Evolutionary conservation across 2,888 invertebrate genomes (phyloP).

Genomic region (Antheraea yamamai): DNA sequence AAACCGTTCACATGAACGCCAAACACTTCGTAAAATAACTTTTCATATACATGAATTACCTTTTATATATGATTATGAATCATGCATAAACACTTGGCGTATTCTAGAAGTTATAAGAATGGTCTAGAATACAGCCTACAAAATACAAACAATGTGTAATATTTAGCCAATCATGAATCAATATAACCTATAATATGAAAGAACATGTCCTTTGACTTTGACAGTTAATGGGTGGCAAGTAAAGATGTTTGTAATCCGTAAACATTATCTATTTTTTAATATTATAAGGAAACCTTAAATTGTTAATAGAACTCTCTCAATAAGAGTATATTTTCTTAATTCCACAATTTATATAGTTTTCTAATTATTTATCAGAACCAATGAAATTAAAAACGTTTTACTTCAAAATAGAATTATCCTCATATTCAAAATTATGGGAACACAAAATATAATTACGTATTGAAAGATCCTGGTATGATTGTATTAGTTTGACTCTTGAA

Average conservation of each 20-base stretch:
- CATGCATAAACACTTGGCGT: neutral
- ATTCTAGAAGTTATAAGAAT: constrained; percentile 16
- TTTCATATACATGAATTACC: neutral
- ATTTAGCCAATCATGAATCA: neutral
- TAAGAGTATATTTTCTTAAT: no score
- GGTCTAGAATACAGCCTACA: neutral
- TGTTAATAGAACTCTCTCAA: no score
- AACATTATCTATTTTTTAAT: no score
- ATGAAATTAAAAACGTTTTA: no score
- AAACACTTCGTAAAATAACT: neutral
- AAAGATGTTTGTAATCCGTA: no score
- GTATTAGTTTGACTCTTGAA: no score
- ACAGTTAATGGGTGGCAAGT: neutral
- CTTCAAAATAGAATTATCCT: neutral
- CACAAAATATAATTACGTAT: no score
- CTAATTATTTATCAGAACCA: no score
- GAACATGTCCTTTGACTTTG: neutral
- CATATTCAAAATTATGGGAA: neutral
- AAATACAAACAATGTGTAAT: neutral
- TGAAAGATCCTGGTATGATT: no score
- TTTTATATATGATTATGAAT: constrained; percentile 7
- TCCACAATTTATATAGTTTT: no score
- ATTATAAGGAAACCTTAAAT: no score
- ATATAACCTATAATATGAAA: neutral
- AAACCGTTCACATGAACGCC: neutral